Evolutionary conservation across 2,113 vertebrate genomes (phyloP).

Genomic region (Corythornis cristatus): DNA sequence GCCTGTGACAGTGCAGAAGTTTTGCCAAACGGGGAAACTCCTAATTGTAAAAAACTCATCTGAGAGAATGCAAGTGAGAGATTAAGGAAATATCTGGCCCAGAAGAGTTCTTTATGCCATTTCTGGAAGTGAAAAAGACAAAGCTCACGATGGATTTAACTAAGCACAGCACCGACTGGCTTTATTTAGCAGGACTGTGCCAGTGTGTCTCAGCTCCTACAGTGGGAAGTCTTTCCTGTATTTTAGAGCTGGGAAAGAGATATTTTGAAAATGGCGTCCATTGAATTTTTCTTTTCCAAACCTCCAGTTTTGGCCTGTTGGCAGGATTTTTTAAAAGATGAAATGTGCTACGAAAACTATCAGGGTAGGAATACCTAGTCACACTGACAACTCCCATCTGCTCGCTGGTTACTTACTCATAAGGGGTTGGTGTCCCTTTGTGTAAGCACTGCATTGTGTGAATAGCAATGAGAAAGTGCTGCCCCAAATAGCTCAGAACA

Average conservation of each 20-base stretch:
- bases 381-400: constrained; percentile 38
- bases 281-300: not conserved
- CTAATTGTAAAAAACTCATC: constrained; percentile 16
- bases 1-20: constrained; percentile 23
- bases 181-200: not conserved
- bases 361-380: constrained; percentile 10
- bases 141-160: not conserved
- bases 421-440: constrained; percentile 17
- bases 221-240: not conserved
- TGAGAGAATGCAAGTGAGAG: constrained; percentile 7
- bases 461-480: constrained; percentile 22
- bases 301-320: not conserved
- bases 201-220: not conserved
- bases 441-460: not conserved
- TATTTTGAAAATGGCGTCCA: not conserved
- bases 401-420: constrained; percentile 31
- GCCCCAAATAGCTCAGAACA: constrained; percentile 14
- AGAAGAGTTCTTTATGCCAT: not conserved
- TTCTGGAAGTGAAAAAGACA: constrained; percentile 5
- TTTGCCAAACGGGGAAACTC: constrained; percentile 10
- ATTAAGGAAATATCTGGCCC: constrained; percentile 29
- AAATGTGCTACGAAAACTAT: not conserved
- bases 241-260: not conserved
- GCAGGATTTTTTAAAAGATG: not conserved
- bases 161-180: not conserved